Base-by-base conservation (phyloP, 2,113 vertebrate genomes). In the Ptyas mucosa region DNA sequence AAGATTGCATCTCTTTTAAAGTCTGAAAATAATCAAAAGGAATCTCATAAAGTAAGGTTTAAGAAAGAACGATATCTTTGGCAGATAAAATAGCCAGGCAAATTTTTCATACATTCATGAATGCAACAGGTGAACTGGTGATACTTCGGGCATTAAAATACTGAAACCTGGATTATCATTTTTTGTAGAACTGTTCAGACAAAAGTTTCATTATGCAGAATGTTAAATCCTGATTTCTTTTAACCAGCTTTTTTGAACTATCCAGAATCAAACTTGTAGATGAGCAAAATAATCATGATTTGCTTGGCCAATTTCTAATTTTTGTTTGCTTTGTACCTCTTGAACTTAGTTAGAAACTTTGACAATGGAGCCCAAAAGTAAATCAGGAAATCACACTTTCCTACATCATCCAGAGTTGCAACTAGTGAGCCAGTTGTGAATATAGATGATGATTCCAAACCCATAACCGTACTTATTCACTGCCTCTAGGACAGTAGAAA, bases 21-120 rank as follows among this genome's bases (percentile, higher is more conserved):
- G 96, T 94, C n/a, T 95, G 95, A 96, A 95, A 86, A 93, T 93
- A 95, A 93, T 94, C 93, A 93, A 93, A 96, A 96, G 55, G 90
- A 93, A 93, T 92, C 91, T 94, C 58, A 85, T 75, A 94, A 94
- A 92, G 69, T 90, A 95, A 94, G 15, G 54, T 95, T 24, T 93
- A 91, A 90, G 93, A 92, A 90, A 89, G n/a, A 88, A 93, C 94
- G 12, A 87, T 26, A 89, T 92, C 91, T 94, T 9, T 61, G 95
- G 85, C n/a, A 91, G 57, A 23, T n/a, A 51, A 57, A 58, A 81
- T 85, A 92, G 49, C 86, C 81, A 24, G 39, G 15, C 75, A 81
- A 89, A 81, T 85, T 58, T 93, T 85, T 89, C 81, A 89, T 46
- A 89, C 8, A 93, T 92, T 89, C 89, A 89, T 58, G 20, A 51